These are phyloP conservation scores for Apaloderma vittatum DNA, from an alignment of 2,113 vertebrate species.

Conservation along the genomic window DNA sequence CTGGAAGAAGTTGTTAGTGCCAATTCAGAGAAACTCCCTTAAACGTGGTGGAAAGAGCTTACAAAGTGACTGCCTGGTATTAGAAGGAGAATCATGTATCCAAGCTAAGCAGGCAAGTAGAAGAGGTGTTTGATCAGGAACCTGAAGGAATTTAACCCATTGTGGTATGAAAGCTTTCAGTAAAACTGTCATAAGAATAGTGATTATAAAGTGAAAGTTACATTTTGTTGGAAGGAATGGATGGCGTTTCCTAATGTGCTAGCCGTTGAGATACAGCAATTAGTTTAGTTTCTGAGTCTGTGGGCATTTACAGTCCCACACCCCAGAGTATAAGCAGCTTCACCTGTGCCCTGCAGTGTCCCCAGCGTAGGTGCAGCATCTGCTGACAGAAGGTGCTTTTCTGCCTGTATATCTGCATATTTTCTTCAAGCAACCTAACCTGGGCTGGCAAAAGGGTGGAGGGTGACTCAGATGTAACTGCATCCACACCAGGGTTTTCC, in stretches of 20 bases:
- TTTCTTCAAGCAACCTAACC: neutral
- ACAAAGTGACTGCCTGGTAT: neutral
- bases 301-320: neutral
- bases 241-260: neutral
- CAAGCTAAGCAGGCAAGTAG: neutral
- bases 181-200: neutral
- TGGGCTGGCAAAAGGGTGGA: neutral
- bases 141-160: neutral
- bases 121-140: neutral
- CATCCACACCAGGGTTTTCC: conserved; percentile 7
- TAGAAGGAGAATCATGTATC: neutral
- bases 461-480: neutral
- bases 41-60: neutral
- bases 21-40: neutral
- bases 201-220: neutral
- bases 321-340: neutral
- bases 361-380: neutral
- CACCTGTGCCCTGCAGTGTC: neutral
- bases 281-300: neutral
- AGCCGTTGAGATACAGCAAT: neutral
- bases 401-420: neutral
- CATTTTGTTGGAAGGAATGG: neutral
- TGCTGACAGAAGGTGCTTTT: neutral
- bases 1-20: neutral
- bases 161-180: neutral